A percentile compares a stretch with the other conserved stretches of the same genome.
phyloP scores from a whole-genome alignment of 2,113 vertebrate genomes.

The Tamias sibiricus region DNA sequence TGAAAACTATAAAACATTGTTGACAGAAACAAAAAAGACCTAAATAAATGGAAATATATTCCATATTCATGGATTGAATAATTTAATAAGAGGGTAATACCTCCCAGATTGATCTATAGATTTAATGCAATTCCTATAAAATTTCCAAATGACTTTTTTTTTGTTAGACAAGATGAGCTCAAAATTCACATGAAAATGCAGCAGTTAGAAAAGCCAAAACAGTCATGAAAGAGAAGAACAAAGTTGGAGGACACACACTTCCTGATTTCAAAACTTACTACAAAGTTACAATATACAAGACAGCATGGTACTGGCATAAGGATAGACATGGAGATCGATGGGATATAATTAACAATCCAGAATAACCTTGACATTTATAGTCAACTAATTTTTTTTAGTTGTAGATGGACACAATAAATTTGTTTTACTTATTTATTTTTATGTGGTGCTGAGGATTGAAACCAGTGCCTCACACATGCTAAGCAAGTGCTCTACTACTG shows the following conservation, averaged over 20 bases:
- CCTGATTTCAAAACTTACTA: neutral
- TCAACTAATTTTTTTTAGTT: too few relatives aligned
- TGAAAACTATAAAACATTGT: neutral
- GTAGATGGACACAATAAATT: too few relatives aligned
- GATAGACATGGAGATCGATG: neutral
- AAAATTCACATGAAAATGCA: neutral
- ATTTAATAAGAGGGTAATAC: neutral
- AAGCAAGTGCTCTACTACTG: too few relatives aligned
- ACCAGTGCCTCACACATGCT: too few relatives aligned
- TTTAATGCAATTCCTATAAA: neutral
- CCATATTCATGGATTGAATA: neutral
- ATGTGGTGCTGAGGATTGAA: too few relatives aligned
- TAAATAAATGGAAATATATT: neutral
- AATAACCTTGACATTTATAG: neutral
- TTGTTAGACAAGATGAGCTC: neutral
- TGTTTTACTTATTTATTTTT: too few relatives aligned
- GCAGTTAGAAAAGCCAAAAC: neutral
- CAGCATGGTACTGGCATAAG: neutral
- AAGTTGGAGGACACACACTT: neutral
- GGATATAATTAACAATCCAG: neutral
- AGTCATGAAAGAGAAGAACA: neutral
- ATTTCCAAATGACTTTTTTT: neutral
- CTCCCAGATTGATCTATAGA: neutral
- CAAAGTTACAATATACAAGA: neutral
- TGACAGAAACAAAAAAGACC: slow-evolving; percentile 26